Evolutionary conservation across 2,797 vertebrate genomes (phyloP).

Genomic region (Chrysocyon brachyurus): DNA sequence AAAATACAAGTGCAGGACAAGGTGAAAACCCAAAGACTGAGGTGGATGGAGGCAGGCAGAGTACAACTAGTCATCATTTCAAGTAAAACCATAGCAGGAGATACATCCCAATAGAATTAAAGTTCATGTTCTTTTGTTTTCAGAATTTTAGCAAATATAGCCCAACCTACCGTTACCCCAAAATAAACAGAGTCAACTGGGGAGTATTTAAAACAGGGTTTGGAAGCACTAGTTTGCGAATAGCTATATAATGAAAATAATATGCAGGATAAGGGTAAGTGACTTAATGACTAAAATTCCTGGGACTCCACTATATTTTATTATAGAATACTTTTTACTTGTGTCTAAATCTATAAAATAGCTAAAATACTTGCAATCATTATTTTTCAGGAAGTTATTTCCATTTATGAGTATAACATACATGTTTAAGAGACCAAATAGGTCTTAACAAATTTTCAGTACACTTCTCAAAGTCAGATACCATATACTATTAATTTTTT

Average conservation of each 20-base stretch:
- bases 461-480: slow-evolving; percentile 29
- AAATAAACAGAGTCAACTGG: slow-evolving; percentile 56
- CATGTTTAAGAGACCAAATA: neutral
- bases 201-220: neutral
- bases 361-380: slow-evolving; percentile 14
- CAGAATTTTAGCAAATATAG: slow-evolving; percentile 50
- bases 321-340: slow-evolving; percentile 13
- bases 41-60: neutral
- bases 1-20: neutral
- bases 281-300: slow-evolving; percentile 27
- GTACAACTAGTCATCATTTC: neutral
- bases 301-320: neutral
- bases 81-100: neutral
- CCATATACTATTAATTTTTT: neutral
- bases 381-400: slow-evolving; percentile 31
- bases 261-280: neutral
- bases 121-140: slow-evolving; percentile 43
- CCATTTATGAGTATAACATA: neutral
- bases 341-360: slow-evolving; percentile 35
- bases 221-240: slow-evolving; percentile 14
- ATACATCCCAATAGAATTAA: neutral
- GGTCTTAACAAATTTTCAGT: slow-evolving; percentile 19
- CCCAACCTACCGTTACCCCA: neutral
- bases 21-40: slow-evolving; percentile 20
- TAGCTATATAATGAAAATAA: slow-evolving; percentile 39